Evolutionary conservation across 1,140 invertebrate species (phyloP).

Genomic region (Hermatobates lingyangjiaoensis): DNA sequence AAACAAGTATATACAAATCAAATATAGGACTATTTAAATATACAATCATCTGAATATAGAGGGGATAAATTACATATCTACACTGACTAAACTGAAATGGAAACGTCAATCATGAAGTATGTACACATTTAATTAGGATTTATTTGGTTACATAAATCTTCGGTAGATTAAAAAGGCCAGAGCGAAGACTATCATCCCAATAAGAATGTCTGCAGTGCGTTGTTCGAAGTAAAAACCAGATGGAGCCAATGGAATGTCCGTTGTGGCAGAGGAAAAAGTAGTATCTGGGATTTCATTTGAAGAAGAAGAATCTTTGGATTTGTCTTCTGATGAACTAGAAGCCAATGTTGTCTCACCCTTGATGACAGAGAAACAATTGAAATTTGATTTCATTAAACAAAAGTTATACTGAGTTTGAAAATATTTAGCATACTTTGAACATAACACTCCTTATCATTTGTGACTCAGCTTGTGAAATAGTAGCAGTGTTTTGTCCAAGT

Average conservation of each 20-base stretch:
- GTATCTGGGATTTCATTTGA: not conserved
- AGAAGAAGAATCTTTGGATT: not conserved
- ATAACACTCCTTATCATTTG: constrained; percentile 27
- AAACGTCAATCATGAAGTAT: too few species aligned
- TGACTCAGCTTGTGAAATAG: constrained; percentile 27
- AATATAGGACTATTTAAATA: too few species aligned
- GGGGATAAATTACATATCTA: too few species aligned
- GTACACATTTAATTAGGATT: not conserved
- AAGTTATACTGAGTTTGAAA: not conserved
- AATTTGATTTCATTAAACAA: not conserved
- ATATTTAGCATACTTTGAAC: constrained; percentile 22
- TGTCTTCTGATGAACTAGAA: not conserved
- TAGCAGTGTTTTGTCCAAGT: constrained; percentile 23
- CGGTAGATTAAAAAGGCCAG: not conserved
- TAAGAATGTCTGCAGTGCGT: not conserved
- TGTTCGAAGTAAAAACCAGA: not conserved
- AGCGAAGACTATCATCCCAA: not conserved
- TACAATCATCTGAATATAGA: too few species aligned
- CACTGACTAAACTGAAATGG: too few species aligned
- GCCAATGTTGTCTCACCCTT: not conserved
- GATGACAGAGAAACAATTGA: not conserved
- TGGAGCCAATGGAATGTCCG: not conserved
- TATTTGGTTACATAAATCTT: not conserved
- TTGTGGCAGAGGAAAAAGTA: not conserved
- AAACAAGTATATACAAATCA: too few species aligned